Conservation (phyloP, 2,797 vertebrate genomes). For the Amblyraja radiata region DNA sequence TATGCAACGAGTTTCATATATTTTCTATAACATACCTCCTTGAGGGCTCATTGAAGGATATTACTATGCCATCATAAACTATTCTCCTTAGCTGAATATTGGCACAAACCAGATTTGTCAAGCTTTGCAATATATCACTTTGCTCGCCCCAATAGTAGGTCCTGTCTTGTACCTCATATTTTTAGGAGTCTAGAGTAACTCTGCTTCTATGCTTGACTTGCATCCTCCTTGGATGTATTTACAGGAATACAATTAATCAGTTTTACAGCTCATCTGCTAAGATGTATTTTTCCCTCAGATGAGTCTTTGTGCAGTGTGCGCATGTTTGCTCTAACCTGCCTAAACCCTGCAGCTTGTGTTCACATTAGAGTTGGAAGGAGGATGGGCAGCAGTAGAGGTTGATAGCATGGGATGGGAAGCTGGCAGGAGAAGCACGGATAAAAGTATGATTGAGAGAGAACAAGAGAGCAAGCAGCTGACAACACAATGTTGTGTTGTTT, state of each 20-base stretch:
- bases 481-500: neutral
- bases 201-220: neutral
- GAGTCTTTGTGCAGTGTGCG: neutral
- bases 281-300: neutral
- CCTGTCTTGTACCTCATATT: neutral
- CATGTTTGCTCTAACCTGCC: neutral
- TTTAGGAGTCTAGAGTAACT: neutral
- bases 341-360: neutral
- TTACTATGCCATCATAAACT: neutral
- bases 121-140: neutral
- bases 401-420: neutral
- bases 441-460: too few relatives aligned
- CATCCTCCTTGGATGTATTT: neutral
- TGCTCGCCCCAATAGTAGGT: neutral
- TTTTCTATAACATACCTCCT: neutral
- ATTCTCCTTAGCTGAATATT: neutral
- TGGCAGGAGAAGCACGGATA: neutral
- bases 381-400: neutral
- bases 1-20: neutral
- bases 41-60: neutral
- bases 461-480: neutral
- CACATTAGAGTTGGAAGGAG: neutral
- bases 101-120: neutral
- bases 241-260: neutral
- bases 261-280: conserved; percentile 9